Evolutionary conservation across 2,888 invertebrate genomes (phyloP), one percentile per base, ranked within the genome.

Genomic region (Autographa gamma): DNA sequence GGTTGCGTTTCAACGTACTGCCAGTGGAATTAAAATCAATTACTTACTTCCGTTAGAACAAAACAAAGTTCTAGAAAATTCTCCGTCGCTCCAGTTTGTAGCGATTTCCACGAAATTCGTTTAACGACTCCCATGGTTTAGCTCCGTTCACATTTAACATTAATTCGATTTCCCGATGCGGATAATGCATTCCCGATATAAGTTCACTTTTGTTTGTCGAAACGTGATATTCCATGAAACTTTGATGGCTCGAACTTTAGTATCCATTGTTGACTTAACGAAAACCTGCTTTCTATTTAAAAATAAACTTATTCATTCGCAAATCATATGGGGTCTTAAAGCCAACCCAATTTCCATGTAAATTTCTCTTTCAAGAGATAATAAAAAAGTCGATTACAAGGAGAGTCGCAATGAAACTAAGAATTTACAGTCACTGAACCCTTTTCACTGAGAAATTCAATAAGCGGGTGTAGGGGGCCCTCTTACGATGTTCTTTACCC

Each of bases 11-110:
- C 80, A 91, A 89, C 89, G 90, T 90, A 90, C 91, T 88, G 88
- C 89, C 84, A 86, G 87, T 82, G 84, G 88, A 93, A 93, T 93
- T 93, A 93, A 92, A 93, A 93, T 93, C 94, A 93, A 93, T 93
- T 93, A 92, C 81, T 77, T 80, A 80, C 91, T 89, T 89, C 89
- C 86, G 82, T 88, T 86, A 85, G 86, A 90, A 90, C 88, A 88
- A 88, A 89, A 91, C 87, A 90, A 92, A 92, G 88, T 91, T 89
- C 82, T 79, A 85, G 88, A 86, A 89, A 89, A 88, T 90, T 89
- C 83, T 79, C 83, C 80, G 79, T 84, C 79, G 76, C 79, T 77
- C 78, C 80, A 85, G 85, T 88, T 85, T 85, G 85, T 88, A 84
- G 80, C 82, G 82, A 86, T 87, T 90, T 88, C 84, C 83, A 85